These are phyloP conservation scores for Muschampia staudingeri DNA, from an alignment of 2,888 invertebrate genomes.

Conservation along the genomic window DNA sequence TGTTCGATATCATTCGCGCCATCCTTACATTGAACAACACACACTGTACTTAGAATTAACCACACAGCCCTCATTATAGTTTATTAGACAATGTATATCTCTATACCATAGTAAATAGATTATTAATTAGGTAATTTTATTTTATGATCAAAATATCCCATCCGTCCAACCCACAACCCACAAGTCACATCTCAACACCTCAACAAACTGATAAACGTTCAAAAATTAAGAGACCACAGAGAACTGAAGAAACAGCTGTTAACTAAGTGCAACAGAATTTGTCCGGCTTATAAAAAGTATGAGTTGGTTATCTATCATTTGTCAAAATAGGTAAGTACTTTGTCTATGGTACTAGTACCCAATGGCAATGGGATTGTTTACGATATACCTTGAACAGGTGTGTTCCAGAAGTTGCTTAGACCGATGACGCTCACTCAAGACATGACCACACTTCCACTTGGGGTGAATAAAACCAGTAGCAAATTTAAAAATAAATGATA, in stretches of 20 bases:
- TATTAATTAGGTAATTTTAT: neutral
- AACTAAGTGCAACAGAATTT: slow-evolving; percentile 54
- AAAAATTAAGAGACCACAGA: neutral
- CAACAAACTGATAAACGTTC: neutral
- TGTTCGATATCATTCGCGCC: slow-evolving; percentile 72
- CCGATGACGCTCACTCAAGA: too few relatives aligned
- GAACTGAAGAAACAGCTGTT: too few relatives aligned
- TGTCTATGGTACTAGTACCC: neutral
- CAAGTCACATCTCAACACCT: neutral
- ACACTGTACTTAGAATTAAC: slow-evolving; percentile 74
- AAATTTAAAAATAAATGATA: too few relatives aligned
- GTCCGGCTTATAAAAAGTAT: slow-evolving; percentile 67
- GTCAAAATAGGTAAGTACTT: slow-evolving; percentile 67
- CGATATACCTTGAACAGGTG: too few relatives aligned
- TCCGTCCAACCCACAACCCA: neutral
- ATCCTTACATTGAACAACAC: slow-evolving; percentile 78
- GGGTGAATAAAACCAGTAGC: too few relatives aligned
- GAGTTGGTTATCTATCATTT: slow-evolving; percentile 85
- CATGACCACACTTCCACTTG: too few relatives aligned
- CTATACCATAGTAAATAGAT: neutral
- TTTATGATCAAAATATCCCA: neutral
- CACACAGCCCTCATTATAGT: slow-evolving; percentile 75
- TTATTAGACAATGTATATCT: neutral
- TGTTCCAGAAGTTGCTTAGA: neutral
- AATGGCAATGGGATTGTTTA: too few relatives aligned